A percentile compares a stretch with the other conserved stretches of the same genome.
These are phyloP conservation scores for Sarcophilus harrisii DNA, from an alignment of 2,797 vertebrate species.

Conservation along the genomic window DNA sequence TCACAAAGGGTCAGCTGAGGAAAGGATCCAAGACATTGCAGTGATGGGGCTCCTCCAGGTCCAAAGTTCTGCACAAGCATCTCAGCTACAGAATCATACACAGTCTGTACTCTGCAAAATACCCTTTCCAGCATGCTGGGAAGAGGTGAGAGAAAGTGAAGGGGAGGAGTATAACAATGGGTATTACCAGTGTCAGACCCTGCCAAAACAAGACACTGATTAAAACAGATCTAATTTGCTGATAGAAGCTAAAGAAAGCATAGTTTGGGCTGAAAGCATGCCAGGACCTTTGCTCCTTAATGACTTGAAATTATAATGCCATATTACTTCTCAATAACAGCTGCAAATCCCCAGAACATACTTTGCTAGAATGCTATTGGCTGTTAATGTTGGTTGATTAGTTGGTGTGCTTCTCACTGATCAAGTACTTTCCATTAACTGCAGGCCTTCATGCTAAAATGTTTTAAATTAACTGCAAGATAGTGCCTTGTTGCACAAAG, in stretches of 20 bases:
- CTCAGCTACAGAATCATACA: background rate
- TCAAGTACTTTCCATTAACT: background rate
- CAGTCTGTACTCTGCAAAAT: background rate
- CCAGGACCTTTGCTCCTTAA: background rate
- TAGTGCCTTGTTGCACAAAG: background rate
- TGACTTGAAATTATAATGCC: background rate
- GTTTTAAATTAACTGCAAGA: background rate
- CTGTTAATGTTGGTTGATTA: background rate
- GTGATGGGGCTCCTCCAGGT: background rate
- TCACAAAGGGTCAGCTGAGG: slow-evolving; percentile 1
- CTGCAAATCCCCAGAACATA: background rate
- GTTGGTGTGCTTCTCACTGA: background rate
- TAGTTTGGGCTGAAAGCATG: background rate
- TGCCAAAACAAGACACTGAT: background rate
- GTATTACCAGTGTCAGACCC: background rate
- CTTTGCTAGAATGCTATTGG: background rate
- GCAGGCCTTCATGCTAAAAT: background rate
- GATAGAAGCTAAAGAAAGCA: background rate
- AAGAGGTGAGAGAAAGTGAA: background rate
- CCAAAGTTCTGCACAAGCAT: background rate
- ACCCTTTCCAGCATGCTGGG: background rate
- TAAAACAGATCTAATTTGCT: background rate
- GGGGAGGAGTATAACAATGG: background rate
- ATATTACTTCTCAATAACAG: background rate
- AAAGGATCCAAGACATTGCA: background rate